These are phyloP conservation scores for Seladonia tumulorum DNA, from an alignment of 2,888 invertebrate species.

Conservation along the genomic window DNA sequence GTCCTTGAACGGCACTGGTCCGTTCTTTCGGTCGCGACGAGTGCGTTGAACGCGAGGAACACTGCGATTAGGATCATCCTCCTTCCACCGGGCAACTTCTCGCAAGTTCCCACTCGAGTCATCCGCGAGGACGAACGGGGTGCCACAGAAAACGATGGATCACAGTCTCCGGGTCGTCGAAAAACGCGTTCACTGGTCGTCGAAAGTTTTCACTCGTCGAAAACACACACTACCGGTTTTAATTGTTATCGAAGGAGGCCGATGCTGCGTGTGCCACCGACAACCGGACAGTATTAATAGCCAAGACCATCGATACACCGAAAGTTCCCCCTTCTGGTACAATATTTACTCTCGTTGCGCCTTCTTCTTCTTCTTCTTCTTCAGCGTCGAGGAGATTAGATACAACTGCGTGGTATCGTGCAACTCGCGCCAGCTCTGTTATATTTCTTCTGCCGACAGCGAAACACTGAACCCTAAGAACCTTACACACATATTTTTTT, in stretches of 20 bases:
- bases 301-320: constrained; percentile 61
- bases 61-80: constrained; percentile 30
- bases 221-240: constrained; percentile 49
- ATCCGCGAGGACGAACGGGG: background rate
- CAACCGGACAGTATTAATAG: constrained; percentile 63
- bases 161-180: background rate
- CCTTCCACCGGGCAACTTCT: background rate
- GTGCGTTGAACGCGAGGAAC: constrained; percentile 21
- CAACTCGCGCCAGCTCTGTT: constrained; percentile 33
- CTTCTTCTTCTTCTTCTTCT: constrained; percentile 36
- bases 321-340: constrained; percentile 62
- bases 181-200: background rate
- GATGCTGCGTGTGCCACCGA: constrained; percentile 57
- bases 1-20: constrained; percentile 59
- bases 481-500: background rate
- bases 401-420: constrained; percentile 61
- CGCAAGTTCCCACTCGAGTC: background rate
- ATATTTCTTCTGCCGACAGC: constrained; percentile 38
- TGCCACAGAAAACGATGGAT: background rate
- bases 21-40: constrained; percentile 29
- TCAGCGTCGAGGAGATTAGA: constrained; percentile 60
- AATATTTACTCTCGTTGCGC: constrained; percentile 68
- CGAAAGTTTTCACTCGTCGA: no score
- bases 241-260: constrained; percentile 57
- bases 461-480: background rate